Evolutionary conservation across 2,113 vertebrate species (phyloP).

Genomic region (Dipodomys spectabilis): DNA sequence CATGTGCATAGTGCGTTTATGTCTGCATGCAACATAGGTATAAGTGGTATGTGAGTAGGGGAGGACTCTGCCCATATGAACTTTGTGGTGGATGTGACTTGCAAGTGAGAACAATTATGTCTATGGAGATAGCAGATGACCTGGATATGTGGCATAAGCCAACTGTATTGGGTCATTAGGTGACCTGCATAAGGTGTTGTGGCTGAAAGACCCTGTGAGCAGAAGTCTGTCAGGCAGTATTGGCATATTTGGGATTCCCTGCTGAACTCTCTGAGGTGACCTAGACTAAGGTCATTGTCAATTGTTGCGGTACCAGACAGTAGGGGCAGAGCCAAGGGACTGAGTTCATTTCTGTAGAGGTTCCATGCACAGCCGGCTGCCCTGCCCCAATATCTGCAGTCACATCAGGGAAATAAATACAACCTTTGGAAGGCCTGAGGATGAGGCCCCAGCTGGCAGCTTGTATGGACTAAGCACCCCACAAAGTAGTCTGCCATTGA

Average conservation of each 20-base stretch:
- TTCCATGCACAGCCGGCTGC: neutral
- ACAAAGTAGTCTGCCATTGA: neutral
- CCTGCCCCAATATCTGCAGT: neutral
- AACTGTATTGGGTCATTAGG: neutral
- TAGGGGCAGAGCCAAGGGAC: neutral
- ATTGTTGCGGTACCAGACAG: neutral
- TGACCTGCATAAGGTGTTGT: neutral
- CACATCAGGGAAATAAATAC: slow-evolving; percentile 71
- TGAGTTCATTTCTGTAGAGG: neutral
- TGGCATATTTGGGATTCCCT: slow-evolving; percentile 5
- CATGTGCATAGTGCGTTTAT: neutral
- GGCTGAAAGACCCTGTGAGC: neutral
- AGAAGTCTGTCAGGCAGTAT: neutral
- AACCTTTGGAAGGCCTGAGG: slow-evolving; percentile 81
- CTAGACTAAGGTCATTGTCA: neutral
- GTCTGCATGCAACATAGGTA: neutral
- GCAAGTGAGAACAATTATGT: neutral
- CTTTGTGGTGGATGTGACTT: neutral
- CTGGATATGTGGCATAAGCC: neutral
- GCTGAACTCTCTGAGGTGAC: slow-evolving; percentile 44
- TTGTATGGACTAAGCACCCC: neutral
- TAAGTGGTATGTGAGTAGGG: neutral
- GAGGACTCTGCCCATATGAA: neutral
- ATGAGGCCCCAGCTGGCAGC: slow-evolving; percentile 16
- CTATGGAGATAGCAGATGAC: neutral